phyloP scores from a whole-genome alignment of 1,140 invertebrate species.

The Macrotrachela quadricornifera region DNA sequence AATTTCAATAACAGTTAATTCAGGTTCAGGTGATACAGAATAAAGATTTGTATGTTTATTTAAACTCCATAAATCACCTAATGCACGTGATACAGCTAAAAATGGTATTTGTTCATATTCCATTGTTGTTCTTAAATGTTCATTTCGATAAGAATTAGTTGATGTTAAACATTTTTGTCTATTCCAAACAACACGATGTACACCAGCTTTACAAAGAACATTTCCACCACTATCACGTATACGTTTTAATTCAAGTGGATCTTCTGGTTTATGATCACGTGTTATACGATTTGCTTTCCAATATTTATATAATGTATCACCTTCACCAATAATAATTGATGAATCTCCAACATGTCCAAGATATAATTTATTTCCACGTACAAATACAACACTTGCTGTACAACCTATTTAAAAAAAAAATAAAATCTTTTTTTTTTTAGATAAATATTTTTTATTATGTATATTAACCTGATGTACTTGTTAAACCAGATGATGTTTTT shows the following conservation, averaged over 20 bases:
- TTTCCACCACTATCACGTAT: constrained; percentile 63
- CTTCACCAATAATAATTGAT: constrained; percentile 57
- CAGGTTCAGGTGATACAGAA: constrained; percentile 87
- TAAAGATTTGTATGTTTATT: constrained; percentile 68
- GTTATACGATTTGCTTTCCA: constrained; percentile 1
- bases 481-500: constrained; percentile 65
- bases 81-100: constrained; percentile 70
- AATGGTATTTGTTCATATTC: constrained; percentile 69
- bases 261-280: constrained; percentile 78
- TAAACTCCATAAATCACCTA: constrained; percentile 91
- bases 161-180: constrained; percentile 43
- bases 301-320: not conserved
- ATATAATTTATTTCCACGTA: constrained; percentile 76
- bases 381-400: constrained; percentile 80
- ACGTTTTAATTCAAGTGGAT: constrained; percentile 53
- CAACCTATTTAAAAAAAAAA: constrained; percentile 17
- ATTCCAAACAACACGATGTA: constrained; percentile 87
- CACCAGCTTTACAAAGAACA: constrained; percentile 59
- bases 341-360: constrained; percentile 96
- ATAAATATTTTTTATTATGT: not conserved
- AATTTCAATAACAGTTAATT: constrained; percentile 63
- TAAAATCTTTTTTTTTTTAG: not conserved
- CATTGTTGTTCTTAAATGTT: constrained; percentile 6
- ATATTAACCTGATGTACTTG: constrained; percentile 66
- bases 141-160: constrained; percentile 33